phyloP scores from a whole-genome alignment of 2,113 vertebrate genomes.

The Pongo pygmaeus region DNA sequence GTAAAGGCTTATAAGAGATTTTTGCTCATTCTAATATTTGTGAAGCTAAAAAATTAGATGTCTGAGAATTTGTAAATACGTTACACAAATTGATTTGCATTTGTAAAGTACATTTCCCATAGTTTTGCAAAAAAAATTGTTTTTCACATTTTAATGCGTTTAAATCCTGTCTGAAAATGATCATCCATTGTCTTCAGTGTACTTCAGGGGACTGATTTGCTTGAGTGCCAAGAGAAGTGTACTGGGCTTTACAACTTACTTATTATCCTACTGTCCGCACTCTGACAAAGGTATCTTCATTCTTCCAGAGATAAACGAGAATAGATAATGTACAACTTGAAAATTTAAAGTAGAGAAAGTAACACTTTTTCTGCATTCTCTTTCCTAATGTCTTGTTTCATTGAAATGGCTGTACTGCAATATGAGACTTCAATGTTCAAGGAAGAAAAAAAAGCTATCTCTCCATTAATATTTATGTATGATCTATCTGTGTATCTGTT shows the following conservation, averaged over 20 bases:
- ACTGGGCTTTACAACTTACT: not conserved
- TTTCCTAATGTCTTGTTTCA: not conserved
- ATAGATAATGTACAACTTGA: not conserved
- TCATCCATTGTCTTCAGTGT: not conserved
- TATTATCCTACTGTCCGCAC: not conserved
- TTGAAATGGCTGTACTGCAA: not conserved
- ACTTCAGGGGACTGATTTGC: not conserved
- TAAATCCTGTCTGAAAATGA: not conserved
- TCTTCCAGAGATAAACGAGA: not conserved
- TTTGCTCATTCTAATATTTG: not conserved
- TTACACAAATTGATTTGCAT: not conserved
- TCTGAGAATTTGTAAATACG: not conserved
- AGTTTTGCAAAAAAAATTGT: not conserved
- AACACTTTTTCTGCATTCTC: not conserved
- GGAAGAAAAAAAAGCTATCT: not conserved
- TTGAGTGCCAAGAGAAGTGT: not conserved
- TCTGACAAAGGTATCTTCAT: not conserved
- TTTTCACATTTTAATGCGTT: not conserved
- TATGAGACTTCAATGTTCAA: not conserved
- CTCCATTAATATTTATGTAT: not conserved
- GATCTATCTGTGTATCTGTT: not conserved
- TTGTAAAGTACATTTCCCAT: not conserved
- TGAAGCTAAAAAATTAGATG: not conserved
- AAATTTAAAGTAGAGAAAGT: not conserved
- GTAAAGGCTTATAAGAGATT: not conserved